These are phyloP conservation scores for Allobates femoralis DNA, from an alignment of 2,797 vertebrate genomes.

Conservation along the genomic window DNA sequence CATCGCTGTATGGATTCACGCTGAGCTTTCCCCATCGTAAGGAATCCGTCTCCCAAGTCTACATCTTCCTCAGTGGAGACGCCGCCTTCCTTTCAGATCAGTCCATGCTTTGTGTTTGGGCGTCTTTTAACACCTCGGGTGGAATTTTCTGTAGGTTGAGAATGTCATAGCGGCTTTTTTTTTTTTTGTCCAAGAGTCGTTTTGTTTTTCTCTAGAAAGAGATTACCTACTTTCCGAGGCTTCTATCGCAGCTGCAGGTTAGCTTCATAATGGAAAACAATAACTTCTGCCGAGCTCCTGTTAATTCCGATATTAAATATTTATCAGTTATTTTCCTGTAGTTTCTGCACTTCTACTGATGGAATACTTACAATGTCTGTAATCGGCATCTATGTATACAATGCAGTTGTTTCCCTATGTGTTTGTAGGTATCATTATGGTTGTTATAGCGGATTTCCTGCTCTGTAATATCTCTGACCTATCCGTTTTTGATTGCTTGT, in stretches of 20 bases:
- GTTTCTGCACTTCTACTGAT: neutral
- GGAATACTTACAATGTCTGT: neutral
- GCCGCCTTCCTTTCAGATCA: neutral
- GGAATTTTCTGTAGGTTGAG: neutral
- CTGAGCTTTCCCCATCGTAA: conserved; percentile 23
- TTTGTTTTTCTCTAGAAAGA: neutral
- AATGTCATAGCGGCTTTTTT: neutral
- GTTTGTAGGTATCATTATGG: neutral
- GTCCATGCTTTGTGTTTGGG: conserved; percentile 22
- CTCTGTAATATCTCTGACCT: too few species aligned
- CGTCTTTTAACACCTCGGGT: conserved; percentile 30
- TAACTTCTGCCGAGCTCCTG: neutral
- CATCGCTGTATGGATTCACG: conserved; percentile 6
- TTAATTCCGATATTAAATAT: conserved; percentile 9
- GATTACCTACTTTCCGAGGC: neutral
- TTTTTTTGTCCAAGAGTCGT: neutral
- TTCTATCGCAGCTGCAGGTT: neutral
- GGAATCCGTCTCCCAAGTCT: conserved; percentile 14
- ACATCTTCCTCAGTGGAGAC: neutral
- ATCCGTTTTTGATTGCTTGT: too few species aligned
- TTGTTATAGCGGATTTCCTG: too few species aligned
- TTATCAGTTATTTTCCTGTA: neutral
- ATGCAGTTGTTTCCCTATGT: neutral
- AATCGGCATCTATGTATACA: neutral
- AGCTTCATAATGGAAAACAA: neutral